Conservation (phyloP, 1,140 invertebrate genomes). For the Nebria ingens region DNA sequence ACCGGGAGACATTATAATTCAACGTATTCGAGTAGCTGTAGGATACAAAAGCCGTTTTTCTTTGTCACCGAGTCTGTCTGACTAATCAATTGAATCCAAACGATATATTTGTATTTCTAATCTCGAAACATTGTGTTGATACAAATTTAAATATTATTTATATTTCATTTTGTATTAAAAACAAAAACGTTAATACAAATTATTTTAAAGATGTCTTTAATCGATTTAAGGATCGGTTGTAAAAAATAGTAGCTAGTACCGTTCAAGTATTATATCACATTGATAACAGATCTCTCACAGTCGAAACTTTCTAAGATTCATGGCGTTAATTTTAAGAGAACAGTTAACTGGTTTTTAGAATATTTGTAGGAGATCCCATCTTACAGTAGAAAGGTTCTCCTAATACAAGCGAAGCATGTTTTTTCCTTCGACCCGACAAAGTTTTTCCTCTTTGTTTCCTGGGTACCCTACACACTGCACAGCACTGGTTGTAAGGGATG, state of each 20-base stretch:
- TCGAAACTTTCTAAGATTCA: neutral
- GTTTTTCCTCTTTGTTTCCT: slow-evolving; percentile 3
- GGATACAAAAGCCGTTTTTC: no score
- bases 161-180: no score
- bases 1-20: neutral
- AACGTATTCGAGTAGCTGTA: neutral
- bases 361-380: neutral
- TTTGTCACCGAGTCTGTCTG: no score
- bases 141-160: no score
- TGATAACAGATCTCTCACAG: slow-evolving; percentile 4
- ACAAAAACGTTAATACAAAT: neutral
- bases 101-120: no score
- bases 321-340: slow-evolving; percentile 2
- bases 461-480: neutral
- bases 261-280: neutral
- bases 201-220: no score
- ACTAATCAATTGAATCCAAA: no score
- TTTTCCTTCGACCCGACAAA: neutral
- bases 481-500: neutral
- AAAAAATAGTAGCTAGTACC: neutral
- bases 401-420: neutral
- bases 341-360: slow-evolving; percentile 2
- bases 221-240: no score
- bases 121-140: no score
- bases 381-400: neutral